Conservation (phyloP, 2,888 invertebrate species). For the Tromatobia lineatoria region DNA sequence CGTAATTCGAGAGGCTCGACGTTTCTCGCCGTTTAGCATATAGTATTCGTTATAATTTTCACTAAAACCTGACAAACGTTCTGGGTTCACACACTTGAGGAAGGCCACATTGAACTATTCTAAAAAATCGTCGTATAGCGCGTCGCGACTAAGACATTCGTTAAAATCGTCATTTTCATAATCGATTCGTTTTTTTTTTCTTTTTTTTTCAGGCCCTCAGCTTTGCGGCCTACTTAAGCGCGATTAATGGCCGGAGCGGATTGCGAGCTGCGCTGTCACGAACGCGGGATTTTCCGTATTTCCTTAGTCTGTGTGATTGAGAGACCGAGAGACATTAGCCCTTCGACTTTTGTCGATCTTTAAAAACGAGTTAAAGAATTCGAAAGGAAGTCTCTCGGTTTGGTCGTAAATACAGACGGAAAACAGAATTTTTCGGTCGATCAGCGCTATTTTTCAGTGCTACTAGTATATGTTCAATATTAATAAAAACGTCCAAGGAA, state of each 20-base stretch:
- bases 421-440: conserved; percentile 40
- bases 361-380: conserved; percentile 41
- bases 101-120: conserved; percentile 85
- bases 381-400: conserved; percentile 37
- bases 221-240: conserved; percentile 62
- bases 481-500: conserved; percentile 51
- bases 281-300: conserved; percentile 42
- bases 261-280: conserved; percentile 44
- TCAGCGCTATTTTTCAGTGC: conserved; percentile 24
- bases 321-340: conserved; percentile 18
- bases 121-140: conserved; percentile 80
- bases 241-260: conserved; percentile 68
- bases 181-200: not conserved
- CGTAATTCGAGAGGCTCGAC: not conserved
- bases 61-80: conserved; percentile 74
- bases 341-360: conserved; percentile 25
- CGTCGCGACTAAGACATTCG: conserved; percentile 76
- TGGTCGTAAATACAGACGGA: conserved; percentile 35
- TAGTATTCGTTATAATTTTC: conserved; percentile 28
- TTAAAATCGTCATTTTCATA: conserved; percentile 37
- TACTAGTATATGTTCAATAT: conserved; percentile 34
- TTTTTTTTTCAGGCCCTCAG: not conserved
- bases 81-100: conserved; percentile 81
- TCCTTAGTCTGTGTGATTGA: conserved; percentile 32
- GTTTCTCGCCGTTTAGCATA: conserved; percentile 10